Evolutionary conservation across 2,797 vertebrate species (phyloP), one percentile per base, ranked within the genome.

Genomic region (Xiphorhynchus erythropygius): DNA sequence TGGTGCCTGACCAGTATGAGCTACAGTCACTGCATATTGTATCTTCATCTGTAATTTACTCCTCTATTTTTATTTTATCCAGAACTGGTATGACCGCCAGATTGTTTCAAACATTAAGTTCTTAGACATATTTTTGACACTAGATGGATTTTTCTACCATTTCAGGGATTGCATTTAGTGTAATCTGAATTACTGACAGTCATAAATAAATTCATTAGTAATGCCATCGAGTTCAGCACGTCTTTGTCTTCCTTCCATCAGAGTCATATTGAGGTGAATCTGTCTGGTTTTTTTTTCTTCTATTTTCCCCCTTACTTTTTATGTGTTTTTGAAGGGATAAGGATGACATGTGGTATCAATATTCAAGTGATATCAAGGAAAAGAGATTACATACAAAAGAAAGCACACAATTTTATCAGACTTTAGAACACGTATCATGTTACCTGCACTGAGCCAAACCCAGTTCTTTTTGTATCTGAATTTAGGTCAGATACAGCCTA

Each of bases 341-440:
- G 15, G 50, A 82, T 75, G 65, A 93, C 90, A 91, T 84, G 47
- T 90, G 83, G 80, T 86, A 95, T 73, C 91, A 84, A 94, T 94
- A 94, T 68, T 91, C 64, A 82, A 79, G 79, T 65, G 50, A 65
- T 67, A 94, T 22, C 23, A 84, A 75, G 67, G 77, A 82, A 89
- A 91, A 90, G 33, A 90, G 73, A 75, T 84, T 73, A 73, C 39
- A 80, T 18, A 83, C 35, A 42, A 91, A 92, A 94, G 55, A 82
- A 88, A 86, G 65, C 47, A 88, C 9, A 41, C 39, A 21, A 25
- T 95, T 91, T 86, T 76, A 86, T 73, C 74, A 73, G 69, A 56
- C 83, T 94, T 91, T 42, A 79, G 47, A 91, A 84, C 47, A 82
- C 55, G 83, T 90, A 88, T 88, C 80, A 56, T 18, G 13, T 95